These are phyloP conservation scores for Tetrax tetrax DNA, from an alignment of 2,113 vertebrate species.

Conservation along the genomic window DNA sequence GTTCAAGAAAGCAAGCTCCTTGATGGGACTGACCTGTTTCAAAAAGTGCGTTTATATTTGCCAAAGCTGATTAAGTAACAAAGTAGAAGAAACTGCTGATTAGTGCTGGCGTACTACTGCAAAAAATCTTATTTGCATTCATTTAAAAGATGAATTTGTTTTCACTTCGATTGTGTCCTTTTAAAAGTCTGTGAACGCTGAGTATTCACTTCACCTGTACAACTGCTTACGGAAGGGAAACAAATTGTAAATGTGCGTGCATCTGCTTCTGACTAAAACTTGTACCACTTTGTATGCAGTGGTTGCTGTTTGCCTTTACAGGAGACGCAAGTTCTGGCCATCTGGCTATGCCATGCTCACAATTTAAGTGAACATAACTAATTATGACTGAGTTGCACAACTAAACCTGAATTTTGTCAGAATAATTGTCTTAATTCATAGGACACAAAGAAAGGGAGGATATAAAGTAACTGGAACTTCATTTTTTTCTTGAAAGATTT, in stretches of 20 bases:
- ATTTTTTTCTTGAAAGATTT: neutral
- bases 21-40: slow-evolving; percentile 37
- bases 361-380: neutral
- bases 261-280: neutral
- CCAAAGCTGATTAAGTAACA: slow-evolving; percentile 41
- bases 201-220: neutral
- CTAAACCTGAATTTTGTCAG: neutral
- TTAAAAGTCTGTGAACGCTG: neutral
- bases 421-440: neutral
- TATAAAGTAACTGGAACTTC: neutral
- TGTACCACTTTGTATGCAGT: neutral
- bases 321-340: neutral
- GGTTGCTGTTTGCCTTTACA: neutral
- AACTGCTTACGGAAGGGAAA: neutral
- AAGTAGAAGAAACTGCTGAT: slow-evolving; percentile 44
- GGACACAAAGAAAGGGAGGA: neutral
- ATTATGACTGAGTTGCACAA: neutral
- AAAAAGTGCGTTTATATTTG: slow-evolving; percentile 38
- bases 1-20: neutral
- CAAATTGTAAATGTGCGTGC: neutral
- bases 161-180: neutral
- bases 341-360: neutral
- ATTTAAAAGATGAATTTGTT: neutral
- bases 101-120: neutral
- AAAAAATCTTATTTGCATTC: neutral